Base-by-base conservation (phyloP, 2,113 vertebrate species). In the Nyctereutes procyonoides region DNA sequence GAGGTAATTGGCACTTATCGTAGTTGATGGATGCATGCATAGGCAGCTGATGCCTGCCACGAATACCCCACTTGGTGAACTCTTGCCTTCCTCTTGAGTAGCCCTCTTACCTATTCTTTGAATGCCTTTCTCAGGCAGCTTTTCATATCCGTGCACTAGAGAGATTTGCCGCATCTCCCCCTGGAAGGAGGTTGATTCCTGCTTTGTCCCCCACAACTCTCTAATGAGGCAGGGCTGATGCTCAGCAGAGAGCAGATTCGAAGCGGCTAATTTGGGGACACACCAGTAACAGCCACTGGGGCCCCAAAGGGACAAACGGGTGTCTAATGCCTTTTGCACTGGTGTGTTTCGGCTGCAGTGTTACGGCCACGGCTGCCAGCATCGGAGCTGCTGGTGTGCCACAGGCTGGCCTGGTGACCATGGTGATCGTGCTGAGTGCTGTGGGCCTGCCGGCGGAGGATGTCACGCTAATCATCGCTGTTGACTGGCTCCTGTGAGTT, bases 401-500 rank as follows among this genome's bases (percentile, higher is more conserved):
- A 13, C 99, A 99, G 38, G 99, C 99, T 0, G 99, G 99, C 81
- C 98, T 99, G 88, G 99, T 99, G 94, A 99, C 99, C 98, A 99
- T 99, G 99, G 99, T 99, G 98, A 99, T 99, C 8, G 99, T 99
- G 79, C 98, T 99, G 96, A 99, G 99, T 8, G 99, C 99, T 0
- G 99, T 99, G 14, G 99, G 99, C 76, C 98, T 99, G 87, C 99
- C 99, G 0, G 99, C 99, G 0, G 99, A 98, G 97, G 99, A 99
- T 51, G 99, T 99, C 97, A 99, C 99, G 82, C 99, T 99, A 65
- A 99, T 99, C 93, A 99, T 99, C 2, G 99, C 99, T 35, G 99
- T 99, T 17, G 99, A 99, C 98, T 99, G 99, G 99, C 99, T 99
- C 98, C 99, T 99, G 99, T 99, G 98, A 99, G 99, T 99, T 98